phyloP scores from a whole-genome alignment of 1,140 invertebrate species.

The Aethina tumida region DNA sequence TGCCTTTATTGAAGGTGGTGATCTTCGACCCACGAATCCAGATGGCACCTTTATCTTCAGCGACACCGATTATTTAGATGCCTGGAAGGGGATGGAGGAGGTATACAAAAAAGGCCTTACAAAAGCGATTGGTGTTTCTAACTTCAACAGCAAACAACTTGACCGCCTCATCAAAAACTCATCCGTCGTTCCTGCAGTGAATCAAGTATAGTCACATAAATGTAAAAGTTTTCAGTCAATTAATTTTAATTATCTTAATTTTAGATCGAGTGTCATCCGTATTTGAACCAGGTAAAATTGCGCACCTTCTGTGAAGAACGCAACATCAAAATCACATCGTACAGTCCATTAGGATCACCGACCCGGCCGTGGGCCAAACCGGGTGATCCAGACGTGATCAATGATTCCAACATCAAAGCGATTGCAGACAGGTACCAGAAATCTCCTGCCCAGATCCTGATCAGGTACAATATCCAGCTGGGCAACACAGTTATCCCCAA shows the following conservation, averaged over 20 bases:
- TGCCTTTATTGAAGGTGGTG: constrained; percentile 36
- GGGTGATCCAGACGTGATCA: constrained; percentile 51
- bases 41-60: constrained; percentile 35
- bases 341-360: constrained; percentile 46
- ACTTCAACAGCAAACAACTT: constrained; percentile 75
- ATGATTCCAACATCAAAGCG: constrained; percentile 46
- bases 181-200: constrained; percentile 59
- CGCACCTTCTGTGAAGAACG: constrained; percentile 49
- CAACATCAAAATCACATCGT: constrained; percentile 48
- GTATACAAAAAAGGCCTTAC: constrained; percentile 54
- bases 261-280: constrained; percentile 63
- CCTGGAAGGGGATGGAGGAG: constrained; percentile 66
- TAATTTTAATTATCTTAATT: constrained; percentile 10
- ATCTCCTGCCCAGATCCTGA: constrained; percentile 46
- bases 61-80: constrained; percentile 48
- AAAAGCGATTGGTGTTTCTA: constrained; percentile 75
- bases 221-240: no score
- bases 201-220: constrained; percentile 58
- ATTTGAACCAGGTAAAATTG: constrained; percentile 53
- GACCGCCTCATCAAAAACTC: constrained; percentile 51
- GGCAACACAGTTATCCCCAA: constrained; percentile 49
- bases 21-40: constrained; percentile 42
- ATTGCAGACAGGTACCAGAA: constrained; percentile 52
- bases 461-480: constrained; percentile 35
- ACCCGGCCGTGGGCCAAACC: constrained; percentile 57